Evolutionary conservation across 2,797 vertebrate species (phyloP).

Genomic region (Euthynnus affinis): DNA sequence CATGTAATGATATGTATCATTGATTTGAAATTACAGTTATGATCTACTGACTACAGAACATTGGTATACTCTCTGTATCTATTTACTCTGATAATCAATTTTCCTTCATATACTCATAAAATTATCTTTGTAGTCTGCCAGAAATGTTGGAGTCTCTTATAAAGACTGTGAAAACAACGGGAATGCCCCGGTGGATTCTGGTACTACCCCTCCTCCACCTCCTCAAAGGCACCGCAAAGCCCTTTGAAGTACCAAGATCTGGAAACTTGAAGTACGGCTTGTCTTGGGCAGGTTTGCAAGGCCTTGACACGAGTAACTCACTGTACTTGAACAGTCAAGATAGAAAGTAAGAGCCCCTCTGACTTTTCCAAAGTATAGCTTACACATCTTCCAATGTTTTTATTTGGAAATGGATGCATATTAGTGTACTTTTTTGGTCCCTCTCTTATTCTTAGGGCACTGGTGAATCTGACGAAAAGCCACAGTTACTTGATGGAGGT

Average conservation of each 20-base stretch:
- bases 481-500: slow-evolving; percentile 80
- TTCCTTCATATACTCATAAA: neutral
- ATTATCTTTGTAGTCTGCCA: slow-evolving; percentile 66
- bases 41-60: neutral
- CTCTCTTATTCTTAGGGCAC: slow-evolving; percentile 57
- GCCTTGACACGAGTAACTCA: slow-evolving; percentile 16
- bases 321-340: slow-evolving; percentile 29
- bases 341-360: slow-evolving; percentile 53
- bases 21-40: neutral
- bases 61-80: neutral
- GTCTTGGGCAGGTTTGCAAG: slow-evolving; percentile 81
- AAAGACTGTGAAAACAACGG: rapidly evolving
- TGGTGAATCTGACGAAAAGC: slow-evolving; percentile 77
- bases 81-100: neutral
- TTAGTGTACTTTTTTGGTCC: neutral
- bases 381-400: rapidly evolving
- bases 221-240: slow-evolving; percentile 60
- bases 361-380: neutral
- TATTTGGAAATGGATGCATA: neutral
- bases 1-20: rapidly evolving
- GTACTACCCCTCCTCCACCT: slow-evolving; percentile 90
- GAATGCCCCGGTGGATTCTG: slow-evolving; percentile 84
- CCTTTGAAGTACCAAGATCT: slow-evolving; percentile 30
- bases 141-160: slow-evolving; percentile 54
- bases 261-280: rapidly evolving